Percentiles rank a stretch among this genome's conserved stretches.
Evolutionary conservation across 2,113 vertebrate species (phyloP).

Genomic region (Nesoenas mayeri): DNA sequence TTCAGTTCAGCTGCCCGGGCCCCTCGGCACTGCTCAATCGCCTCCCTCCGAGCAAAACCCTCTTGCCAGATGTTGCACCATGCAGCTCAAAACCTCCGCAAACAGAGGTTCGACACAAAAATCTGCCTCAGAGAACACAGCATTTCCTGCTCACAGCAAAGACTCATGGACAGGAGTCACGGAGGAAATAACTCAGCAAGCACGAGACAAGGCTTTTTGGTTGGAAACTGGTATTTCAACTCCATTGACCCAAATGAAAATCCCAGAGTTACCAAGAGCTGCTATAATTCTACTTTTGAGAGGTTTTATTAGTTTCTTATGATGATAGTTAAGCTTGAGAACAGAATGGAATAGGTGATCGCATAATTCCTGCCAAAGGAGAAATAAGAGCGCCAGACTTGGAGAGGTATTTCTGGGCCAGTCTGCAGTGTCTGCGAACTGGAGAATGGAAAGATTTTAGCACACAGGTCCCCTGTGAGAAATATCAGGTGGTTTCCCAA

Average conservation of each 20-base stretch:
- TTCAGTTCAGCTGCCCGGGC: rapidly evolving
- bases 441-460: neutral
- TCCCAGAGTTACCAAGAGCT: neutral
- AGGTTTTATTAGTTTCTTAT: neutral
- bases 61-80: neutral
- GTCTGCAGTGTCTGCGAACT: neutral
- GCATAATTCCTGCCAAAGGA: neutral
- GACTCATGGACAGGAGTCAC: neutral
- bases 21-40: rapidly evolving
- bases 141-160: neutral
- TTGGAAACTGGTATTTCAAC: neutral
- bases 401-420: neutral
- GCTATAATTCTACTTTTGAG: neutral
- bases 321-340: neutral
- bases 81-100: neutral
- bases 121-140: neutral
- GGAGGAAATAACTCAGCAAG: neutral
- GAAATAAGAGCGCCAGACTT: neutral
- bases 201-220: neutral
- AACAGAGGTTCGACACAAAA: neutral
- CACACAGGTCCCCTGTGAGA: neutral
- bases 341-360: neutral
- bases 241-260: neutral
- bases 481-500: neutral
- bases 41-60: neutral